Evolutionary conservation across 2,888 invertebrate species (phyloP).

Genomic region (Sminthurinus aureus): DNA sequence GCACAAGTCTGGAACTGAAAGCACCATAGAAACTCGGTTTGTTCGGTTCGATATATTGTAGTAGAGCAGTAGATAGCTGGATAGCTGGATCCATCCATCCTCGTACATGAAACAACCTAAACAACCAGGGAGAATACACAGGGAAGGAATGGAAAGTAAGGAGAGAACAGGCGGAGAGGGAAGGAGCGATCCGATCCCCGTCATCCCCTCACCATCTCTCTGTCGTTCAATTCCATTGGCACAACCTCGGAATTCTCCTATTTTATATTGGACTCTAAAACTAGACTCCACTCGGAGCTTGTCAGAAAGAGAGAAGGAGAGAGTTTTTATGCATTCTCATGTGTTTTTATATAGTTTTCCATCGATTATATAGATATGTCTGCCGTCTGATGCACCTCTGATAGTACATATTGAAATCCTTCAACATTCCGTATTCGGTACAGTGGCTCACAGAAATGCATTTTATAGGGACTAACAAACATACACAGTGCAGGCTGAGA

Average conservation of each 20-base stretch:
- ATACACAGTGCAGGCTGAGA: too few relatives aligned
- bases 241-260: slow-evolving; percentile 8
- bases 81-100: background rate
- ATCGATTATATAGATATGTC: too few relatives aligned
- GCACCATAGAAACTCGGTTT: slow-evolving; percentile 37
- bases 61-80: too few relatives aligned
- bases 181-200: slow-evolving; percentile 2
- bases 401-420: too few relatives aligned
- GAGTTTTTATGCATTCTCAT: too few relatives aligned
- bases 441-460: too few relatives aligned
- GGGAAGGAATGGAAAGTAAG: too few relatives aligned
- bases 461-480: too few relatives aligned
- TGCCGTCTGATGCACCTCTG: too few relatives aligned
- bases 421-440: too few relatives aligned
- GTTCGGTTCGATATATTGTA: slow-evolving; percentile 36
- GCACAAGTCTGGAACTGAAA: slow-evolving; percentile 32
- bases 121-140: too few relatives aligned
- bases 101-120: slow-evolving; percentile 5
- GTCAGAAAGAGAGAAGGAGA: background rate
- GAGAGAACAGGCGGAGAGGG: background rate
- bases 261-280: background rate
- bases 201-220: background rate
- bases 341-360: too few relatives aligned
- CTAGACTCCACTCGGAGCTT: background rate
- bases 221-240: slow-evolving; percentile 15